These are phyloP conservation scores for Xylocampa areola DNA, from an alignment of 2,888 invertebrate genomes.

Conservation along the genomic window DNA sequence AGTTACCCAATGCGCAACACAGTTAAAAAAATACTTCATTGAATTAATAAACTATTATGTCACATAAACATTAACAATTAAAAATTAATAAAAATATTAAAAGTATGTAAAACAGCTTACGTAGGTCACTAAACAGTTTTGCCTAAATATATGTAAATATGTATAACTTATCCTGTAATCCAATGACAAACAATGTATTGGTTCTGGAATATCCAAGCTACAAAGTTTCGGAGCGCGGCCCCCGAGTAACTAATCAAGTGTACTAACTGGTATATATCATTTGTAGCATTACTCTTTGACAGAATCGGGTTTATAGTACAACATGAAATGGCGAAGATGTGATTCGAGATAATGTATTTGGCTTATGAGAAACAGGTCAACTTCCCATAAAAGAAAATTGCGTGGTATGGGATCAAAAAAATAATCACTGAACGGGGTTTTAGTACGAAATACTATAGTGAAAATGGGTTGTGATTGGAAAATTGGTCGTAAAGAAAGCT, in stretches of 20 bases:
- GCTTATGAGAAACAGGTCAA: no score
- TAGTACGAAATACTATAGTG: not conserved
- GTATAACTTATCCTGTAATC: not conserved
- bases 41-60: no score
- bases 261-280: constrained; percentile 45
- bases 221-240: constrained; percentile 12
- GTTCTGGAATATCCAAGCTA: constrained; percentile 7
- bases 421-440: not conserved
- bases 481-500: not conserved
- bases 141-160: not conserved
- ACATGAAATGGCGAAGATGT: not conserved
- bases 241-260: constrained; percentile 44
- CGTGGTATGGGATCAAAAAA: no score
- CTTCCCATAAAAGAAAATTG: no score
- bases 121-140: no score
- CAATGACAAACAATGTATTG: not conserved
- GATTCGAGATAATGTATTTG: no score
- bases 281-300: constrained; percentile 47
- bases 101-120: no score
- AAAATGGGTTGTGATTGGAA: constrained; percentile 6
- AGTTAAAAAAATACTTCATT: no score
- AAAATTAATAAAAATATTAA: no score
- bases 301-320: constrained; percentile 28
- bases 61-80: no score
- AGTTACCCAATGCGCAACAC: no score